Conservation (phyloP, 1,140 invertebrate genomes). For the Zaprionus camerounensis region DNA sequence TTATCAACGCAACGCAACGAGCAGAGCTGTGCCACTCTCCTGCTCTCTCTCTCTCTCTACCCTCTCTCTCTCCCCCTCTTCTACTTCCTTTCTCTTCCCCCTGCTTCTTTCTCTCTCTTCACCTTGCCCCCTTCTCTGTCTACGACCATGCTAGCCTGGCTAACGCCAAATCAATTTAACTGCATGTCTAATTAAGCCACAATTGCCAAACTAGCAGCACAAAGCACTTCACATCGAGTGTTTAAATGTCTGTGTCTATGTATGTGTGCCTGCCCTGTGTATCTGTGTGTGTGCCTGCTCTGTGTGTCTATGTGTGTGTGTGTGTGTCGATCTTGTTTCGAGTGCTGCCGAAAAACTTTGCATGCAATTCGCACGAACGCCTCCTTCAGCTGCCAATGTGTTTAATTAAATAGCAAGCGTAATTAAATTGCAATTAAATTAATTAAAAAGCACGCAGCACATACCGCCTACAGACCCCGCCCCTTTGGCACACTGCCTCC, state of each 20-base stretch:
- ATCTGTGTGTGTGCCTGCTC: neutral
- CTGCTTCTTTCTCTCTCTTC: neutral
- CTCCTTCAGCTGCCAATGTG: conserved; percentile 64
- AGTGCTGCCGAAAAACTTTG: conserved; percentile 51
- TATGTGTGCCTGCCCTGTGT: neutral
- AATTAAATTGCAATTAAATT: conserved; percentile 84
- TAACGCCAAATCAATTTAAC: conserved; percentile 73
- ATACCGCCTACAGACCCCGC: neutral
- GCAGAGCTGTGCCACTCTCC: no score
- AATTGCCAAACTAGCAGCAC: conserved; percentile 62
- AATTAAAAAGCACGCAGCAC: conserved; percentile 79
- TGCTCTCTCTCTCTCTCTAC: neutral
- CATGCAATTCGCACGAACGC: conserved; percentile 49
- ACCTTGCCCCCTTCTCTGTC: no score
- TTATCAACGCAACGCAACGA: conserved; percentile 61
- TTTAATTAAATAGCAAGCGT: conserved; percentile 84
- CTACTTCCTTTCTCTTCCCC: neutral
- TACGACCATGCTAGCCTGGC: neutral
- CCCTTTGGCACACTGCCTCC: neutral
- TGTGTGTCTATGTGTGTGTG: neutral
- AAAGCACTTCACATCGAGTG: conserved; percentile 2
- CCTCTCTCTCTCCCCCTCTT: neutral
- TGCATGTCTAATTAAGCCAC: conserved; percentile 68
- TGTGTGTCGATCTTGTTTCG: conserved; percentile 37
- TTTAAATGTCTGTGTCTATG: neutral